These are phyloP conservation scores for Meloidogyne exigua DNA, from an alignment of 1,140 invertebrate genomes.

Conservation along the genomic window DNA sequence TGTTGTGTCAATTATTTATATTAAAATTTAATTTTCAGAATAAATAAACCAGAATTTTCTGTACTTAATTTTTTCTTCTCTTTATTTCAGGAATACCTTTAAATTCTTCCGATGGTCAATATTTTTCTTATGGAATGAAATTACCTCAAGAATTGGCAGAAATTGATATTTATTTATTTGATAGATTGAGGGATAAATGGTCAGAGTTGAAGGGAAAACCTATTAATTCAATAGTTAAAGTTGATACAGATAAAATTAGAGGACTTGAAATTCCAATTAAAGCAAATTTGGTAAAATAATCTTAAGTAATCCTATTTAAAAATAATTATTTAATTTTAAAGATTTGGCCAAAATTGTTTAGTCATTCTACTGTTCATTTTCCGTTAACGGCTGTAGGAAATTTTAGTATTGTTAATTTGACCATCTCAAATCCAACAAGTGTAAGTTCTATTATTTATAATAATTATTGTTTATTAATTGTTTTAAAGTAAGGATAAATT, in stretches of 20 bases:
- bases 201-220: constrained; percentile 56
- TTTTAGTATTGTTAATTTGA: constrained; percentile 67
- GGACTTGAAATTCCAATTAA: constrained; percentile 49
- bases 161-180: constrained; percentile 67
- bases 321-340: constrained; percentile 13
- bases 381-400: constrained; percentile 75
- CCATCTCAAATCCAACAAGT: constrained; percentile 68
- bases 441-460: constrained; percentile 23
- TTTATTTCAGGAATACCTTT: background rate
- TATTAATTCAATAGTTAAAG: constrained; percentile 74
- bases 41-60: background rate
- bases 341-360: constrained; percentile 72
- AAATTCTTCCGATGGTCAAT: constrained; percentile 66
- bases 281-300: constrained; percentile 12
- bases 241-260: constrained; percentile 74
- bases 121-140: constrained; percentile 74
- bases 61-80: background rate
- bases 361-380: constrained; percentile 70
- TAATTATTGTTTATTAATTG: too few species aligned
- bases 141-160: constrained; percentile 69
- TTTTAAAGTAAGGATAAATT: too few species aligned
- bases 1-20: too few species aligned
- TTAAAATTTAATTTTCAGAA: background rate
- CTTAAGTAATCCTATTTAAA: too few species aligned
- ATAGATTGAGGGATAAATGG: constrained; percentile 65